Base-by-base conservation (phyloP, 30 jellyfish, hydroid and myxozoan genomes). In the Pelagia noctiluca region DNA sequence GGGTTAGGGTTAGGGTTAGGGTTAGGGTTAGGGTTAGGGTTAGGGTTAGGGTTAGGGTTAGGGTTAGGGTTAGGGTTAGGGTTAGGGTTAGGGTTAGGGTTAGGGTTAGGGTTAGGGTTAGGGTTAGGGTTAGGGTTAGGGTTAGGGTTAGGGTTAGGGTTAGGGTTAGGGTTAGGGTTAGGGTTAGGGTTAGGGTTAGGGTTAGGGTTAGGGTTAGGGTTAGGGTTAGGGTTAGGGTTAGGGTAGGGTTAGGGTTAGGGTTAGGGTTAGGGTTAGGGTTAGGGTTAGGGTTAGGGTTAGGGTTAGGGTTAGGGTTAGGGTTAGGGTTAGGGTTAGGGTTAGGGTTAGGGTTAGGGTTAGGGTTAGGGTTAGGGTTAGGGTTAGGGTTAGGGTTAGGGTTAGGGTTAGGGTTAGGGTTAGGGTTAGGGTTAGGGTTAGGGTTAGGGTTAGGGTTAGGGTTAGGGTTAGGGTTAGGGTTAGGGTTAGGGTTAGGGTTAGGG, bases 121-220 rank as follows among this genome's bases (percentile, higher is more conserved):
- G 57, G 57, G 57, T 42, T 42, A 42, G 57, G 57, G 57, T 42
- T 42, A 42, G 57, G 57, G 57, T 42, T 42, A 42, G 57, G 57
- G 57, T 42, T 42, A 42, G 57, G 57, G 57, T 42, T 42, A 42
- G 57, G 57, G 57, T 42, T 42, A 42, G 57, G 57, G 57, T 42
- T 42, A 42, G 57, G 57, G 57, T 42, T 42, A 42, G 57, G 57
- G 57, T 42, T 42, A 42, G 57, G 57, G 57, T 42, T 42, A 42
- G 57, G 57, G 57, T 42, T 42, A 42, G 57, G 57, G 57, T 42
- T 42, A 42, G 57, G 57, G 57, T 42, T 42, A 42, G 57, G 57
- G 57, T 42, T 42, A 42, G 57, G 57, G 57, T 42, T 42, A 42
- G 57, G 57, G 57, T 42, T 42, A 42, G 57, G 57, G 57, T 42